Evolutionary conservation across 2,113 vertebrate species (phyloP).

Genomic region (Recurvirostra avosetta): DNA sequence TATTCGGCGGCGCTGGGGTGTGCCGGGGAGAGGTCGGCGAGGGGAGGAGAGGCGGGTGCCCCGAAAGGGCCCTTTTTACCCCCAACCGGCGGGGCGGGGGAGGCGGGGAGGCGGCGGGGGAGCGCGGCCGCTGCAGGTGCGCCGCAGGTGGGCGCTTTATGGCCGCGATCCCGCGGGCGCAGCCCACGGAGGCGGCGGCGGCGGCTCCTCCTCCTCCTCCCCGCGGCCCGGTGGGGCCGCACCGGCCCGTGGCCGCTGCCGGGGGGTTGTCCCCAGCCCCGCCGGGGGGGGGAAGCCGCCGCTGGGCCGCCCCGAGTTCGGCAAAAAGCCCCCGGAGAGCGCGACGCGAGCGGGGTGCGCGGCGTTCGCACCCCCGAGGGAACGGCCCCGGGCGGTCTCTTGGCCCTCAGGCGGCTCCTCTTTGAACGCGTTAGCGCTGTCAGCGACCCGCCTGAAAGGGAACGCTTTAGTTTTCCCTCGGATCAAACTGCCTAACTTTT

Average conservation of each 20-base stretch:
- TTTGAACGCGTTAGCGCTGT: rapidly evolving
- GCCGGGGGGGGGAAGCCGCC: not conserved
- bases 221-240: not conserved
- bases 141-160: not conserved
- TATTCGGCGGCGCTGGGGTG: not conserved
- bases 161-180: constrained; percentile 46
- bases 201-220: constrained; percentile 34
- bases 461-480: rapidly evolving
- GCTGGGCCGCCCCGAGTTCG: not conserved
- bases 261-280: not conserved
- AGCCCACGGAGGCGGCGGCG: constrained; percentile 52
- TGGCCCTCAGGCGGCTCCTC: rapidly evolving
- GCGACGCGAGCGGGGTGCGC: not conserved
- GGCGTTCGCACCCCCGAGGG: rapidly evolving
- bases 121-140: not conserved
- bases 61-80: not conserved
- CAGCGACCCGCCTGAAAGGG: rapidly evolving
- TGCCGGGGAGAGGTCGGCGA: not conserved
- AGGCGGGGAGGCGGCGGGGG: not conserved
- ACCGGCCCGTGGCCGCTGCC: not conserved
- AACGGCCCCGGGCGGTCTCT: rapidly evolving
- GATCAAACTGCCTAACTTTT: rapidly evolving
- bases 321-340: not conserved
- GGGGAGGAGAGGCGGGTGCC: not conserved
- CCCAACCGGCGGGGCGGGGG: not conserved